Conservation (phyloP, 2,888 invertebrate genomes). For the Eremobia ochroleuca region DNA sequence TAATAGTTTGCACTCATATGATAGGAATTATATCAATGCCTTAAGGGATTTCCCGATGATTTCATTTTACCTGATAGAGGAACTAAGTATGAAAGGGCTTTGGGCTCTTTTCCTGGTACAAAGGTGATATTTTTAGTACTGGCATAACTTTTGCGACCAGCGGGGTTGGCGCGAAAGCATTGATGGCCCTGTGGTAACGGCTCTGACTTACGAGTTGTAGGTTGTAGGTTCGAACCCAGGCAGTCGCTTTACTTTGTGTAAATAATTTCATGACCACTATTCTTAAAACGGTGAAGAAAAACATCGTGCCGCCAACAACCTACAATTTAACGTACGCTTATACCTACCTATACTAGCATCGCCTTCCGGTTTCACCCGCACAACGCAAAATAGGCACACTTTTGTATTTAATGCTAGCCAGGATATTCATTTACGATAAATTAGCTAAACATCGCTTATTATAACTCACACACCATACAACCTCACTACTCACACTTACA, state of each 20-base stretch:
- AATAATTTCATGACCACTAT: neutral
- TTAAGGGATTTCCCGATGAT: neutral
- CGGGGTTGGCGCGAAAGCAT: too few species aligned
- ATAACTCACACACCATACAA: too few species aligned
- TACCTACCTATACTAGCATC: too few species aligned
- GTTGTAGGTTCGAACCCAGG: neutral
- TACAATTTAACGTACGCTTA: too few species aligned
- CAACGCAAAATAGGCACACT: too few species aligned
- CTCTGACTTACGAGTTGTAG: neutral
- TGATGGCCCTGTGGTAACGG: neutral
- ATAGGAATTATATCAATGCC: neutral
- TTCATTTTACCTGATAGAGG: neutral
- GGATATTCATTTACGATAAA: too few species aligned
- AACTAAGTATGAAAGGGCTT: neutral
- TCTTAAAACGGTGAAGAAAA: neutral
- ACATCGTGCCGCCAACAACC: too few species aligned
- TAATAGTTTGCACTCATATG: slow-evolving; percentile 22
- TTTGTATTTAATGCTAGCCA: too few species aligned
- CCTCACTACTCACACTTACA: too few species aligned
- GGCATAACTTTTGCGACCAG: neutral
- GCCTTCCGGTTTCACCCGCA: too few species aligned
- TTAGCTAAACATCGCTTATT: too few species aligned
- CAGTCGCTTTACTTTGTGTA: neutral
- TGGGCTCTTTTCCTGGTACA: neutral
- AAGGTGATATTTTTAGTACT: neutral